phyloP scores from a whole-genome alignment of 2,113 vertebrate genomes.

The Bos indicus region DNA sequence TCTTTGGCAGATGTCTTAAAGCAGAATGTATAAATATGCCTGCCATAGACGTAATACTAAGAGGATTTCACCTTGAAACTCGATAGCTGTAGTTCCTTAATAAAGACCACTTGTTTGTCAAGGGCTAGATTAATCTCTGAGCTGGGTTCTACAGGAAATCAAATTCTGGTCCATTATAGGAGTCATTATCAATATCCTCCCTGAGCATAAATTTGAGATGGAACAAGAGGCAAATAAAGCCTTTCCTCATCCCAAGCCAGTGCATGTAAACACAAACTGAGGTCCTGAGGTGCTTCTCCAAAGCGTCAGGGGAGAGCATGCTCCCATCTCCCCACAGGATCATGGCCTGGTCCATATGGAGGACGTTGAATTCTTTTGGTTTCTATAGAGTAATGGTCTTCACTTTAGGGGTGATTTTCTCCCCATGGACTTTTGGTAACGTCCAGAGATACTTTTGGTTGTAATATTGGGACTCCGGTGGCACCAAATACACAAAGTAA shows the following conservation, averaged over 20 bases:
- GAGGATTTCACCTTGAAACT: conserved; percentile 27
- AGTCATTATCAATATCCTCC: background rate
- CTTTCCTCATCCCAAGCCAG: background rate
- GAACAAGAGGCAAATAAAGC: background rate
- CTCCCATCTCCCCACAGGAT: accelerated
- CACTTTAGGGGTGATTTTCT: background rate
- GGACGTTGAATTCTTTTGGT: background rate
- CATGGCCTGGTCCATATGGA: background rate
- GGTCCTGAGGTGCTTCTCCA: background rate
- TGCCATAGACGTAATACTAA: background rate
- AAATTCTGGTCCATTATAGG: background rate
- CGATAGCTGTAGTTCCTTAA: conserved; percentile 13
- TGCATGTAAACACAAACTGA: background rate
- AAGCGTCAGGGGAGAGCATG: background rate
- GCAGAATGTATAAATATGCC: background rate
- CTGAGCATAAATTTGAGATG: background rate
- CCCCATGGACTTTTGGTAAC: background rate
- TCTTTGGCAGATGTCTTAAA: conserved; percentile 23
- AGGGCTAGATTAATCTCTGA: conserved; percentile 2
- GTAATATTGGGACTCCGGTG: background rate
- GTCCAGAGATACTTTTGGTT: background rate
- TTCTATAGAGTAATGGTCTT: background rate
- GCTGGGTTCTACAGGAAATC: conserved; percentile 8
- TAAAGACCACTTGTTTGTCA: conserved; percentile 33
- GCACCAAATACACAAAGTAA: background rate